Evolutionary conservation across 2,797 vertebrate species (phyloP).

Genomic region (Pangasius djambal): DNA sequence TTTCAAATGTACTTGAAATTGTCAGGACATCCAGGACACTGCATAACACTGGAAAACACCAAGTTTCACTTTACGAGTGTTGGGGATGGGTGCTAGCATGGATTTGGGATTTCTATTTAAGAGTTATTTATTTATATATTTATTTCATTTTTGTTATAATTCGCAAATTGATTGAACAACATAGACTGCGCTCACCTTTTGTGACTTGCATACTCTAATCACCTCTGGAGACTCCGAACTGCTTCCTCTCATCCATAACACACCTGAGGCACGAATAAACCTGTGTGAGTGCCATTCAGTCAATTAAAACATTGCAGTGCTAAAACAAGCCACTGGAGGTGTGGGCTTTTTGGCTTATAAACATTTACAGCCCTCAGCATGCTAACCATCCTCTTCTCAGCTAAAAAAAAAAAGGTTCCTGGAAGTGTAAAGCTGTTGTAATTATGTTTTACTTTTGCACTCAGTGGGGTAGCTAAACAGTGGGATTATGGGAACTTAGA

Average conservation of each 20-base stretch:
- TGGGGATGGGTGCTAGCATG: too few species aligned
- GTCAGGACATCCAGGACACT: neutral
- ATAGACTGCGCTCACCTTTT: neutral
- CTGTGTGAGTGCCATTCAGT: neutral
- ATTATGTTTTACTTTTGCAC: slow-evolving; percentile 33
- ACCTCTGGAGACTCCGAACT: neutral
- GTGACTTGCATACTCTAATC: slow-evolving; percentile 3
- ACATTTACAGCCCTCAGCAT: slow-evolving; percentile 46
- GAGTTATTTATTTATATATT: neutral
- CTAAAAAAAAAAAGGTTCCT: slow-evolving; percentile 5
- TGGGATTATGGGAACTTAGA: slow-evolving; percentile 6
- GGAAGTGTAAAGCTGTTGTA: slow-evolving; percentile 32
- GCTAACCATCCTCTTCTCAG: slow-evolving; percentile 18
- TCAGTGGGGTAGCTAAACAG: slow-evolving; percentile 11
- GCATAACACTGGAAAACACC: neutral
- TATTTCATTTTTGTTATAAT: neutral
- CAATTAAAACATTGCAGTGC: slow-evolving; percentile 15
- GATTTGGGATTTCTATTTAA: neutral
- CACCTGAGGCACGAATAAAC: slow-evolving; percentile 17
- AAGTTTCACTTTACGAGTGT: neutral
- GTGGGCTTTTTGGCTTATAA: slow-evolving; percentile 27
- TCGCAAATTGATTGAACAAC: neutral
- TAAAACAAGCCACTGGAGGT: slow-evolving; percentile 13
- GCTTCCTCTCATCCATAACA: neutral
- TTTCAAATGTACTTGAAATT: neutral